phyloP scores from a whole-genome alignment of 2,113 vertebrate species.

The Pao palembangensis region DNA sequence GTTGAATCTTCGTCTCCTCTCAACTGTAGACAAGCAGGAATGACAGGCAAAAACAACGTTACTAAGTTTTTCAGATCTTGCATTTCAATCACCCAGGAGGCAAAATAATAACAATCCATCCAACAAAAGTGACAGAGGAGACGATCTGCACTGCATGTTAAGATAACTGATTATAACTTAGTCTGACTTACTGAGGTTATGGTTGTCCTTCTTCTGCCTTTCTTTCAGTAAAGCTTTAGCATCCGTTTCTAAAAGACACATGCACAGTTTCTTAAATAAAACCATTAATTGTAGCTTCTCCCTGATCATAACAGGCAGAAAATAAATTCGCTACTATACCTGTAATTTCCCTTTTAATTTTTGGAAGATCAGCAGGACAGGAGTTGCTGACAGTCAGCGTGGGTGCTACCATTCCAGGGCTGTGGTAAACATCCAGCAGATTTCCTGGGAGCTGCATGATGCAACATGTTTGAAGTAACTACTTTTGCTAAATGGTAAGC shows the following conservation, averaged over 20 bases:
- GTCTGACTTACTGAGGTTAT: conserved; percentile 85
- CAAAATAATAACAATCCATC: background rate
- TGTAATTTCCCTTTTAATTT: conserved; percentile 83
- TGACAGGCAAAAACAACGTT: background rate
- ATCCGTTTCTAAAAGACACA: conserved; percentile 63
- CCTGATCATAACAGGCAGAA: background rate
- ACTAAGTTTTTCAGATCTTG: no score
- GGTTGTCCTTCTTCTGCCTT: conserved; percentile 92
- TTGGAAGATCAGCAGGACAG: conserved; percentile 86
- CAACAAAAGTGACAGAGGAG: background rate
- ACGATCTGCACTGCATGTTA: background rate
- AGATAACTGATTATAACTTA: no score
- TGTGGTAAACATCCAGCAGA: conserved; percentile 81
- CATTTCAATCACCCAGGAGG: background rate
- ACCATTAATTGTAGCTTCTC: background rate
- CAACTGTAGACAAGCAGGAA: conserved; percentile 71
- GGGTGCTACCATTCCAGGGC: conserved; percentile 74
- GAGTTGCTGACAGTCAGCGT: conserved; percentile 85
- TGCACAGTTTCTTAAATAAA: background rate
- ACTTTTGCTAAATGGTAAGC: background rate
- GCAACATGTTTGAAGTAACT: background rate
- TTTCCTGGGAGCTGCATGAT: conserved; percentile 78
- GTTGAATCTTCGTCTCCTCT: conserved; percentile 89
- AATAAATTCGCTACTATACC: conserved; percentile 59
- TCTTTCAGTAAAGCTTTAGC: conserved; percentile 79